Base-by-base conservation (phyloP, 2,888 invertebrate genomes). In the Amiota minor region DNA sequence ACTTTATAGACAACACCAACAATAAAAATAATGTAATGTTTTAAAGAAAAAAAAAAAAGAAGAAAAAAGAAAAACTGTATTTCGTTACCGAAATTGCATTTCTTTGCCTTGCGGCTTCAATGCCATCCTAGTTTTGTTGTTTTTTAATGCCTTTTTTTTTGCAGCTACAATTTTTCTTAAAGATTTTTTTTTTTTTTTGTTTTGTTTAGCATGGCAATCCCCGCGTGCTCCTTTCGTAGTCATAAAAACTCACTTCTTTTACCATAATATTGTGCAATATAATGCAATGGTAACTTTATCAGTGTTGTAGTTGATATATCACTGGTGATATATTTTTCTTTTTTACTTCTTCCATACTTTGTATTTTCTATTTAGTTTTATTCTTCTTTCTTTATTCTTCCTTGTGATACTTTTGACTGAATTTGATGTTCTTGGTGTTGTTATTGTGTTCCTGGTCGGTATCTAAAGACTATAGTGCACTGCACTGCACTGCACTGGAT, bases 271-370 rank as follows among this genome's bases (percentile, higher is more conserved):
- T 35, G 35, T 35, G 6, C 4, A 35, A 35, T 35, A 35, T n/a
- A 53, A 53, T 16, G 23, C 62, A 35, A 45, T 62, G 45, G 62
- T 35, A 62, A 62, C 62, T 62, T 45, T 62, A 62, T 62, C 62
- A 62, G 23, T 45, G 18, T 45, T 72, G 73, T 75, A 73, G 72
- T 78, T 83, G 85, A 85, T 86, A 86, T 85, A 86, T 86, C 87
- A 84, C 80, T 80, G 80, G 76, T 79, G 84, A 83, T 82, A 82
- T 83, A 79, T 78, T 78, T 75, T 75, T 78, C 35, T 67, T 14
- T 18, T 53, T 50, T 56, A 69, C 71, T 71, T 18, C 62, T 65
- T 77, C 72, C 35, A 62, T 70, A 72, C 74, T 76, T 76, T 73
- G 50, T 56, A 72, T 65, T 45, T 56, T 65, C 16, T 53, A 46